Percentiles rank a stretch among this genome's conserved stretches.
Conservation (phyloP, 2,888 invertebrate species). For the Saturnia japonica region DNA sequence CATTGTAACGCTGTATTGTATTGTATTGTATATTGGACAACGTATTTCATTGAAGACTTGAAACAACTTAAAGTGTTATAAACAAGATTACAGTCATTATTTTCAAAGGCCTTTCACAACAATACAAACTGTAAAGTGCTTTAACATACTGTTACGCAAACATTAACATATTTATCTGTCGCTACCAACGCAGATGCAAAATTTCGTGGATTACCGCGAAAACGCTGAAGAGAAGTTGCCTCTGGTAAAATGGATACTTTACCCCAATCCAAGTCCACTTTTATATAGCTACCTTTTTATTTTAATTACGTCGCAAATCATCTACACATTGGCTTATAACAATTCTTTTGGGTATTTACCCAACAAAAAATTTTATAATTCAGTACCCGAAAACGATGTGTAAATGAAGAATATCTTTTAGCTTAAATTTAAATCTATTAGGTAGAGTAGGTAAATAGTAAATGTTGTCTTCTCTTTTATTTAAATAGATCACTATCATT, state of each 20-base stretch:
- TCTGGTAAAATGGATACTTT: slow-evolving; percentile 87
- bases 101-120: slow-evolving; percentile 9
- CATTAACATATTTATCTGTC: slow-evolving; percentile 76
- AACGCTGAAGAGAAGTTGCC: slow-evolving; percentile 95
- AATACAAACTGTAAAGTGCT: slow-evolving; percentile 30
- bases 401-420: slow-evolving; percentile 38
- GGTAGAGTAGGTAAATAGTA: slow-evolving; percentile 23
- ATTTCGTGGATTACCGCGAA: slow-evolving; percentile 95
- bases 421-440: slow-evolving; percentile 33
- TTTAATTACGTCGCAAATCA: slow-evolving; percentile 36
- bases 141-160: slow-evolving; percentile 46
- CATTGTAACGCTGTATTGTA: no score
- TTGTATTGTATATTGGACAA: background rate
- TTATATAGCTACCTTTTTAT: slow-evolving; percentile 56
- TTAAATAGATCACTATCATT: slow-evolving; percentile 22
- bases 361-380: background rate
- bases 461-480: slow-evolving; percentile 25
- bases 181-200: slow-evolving; percentile 86
- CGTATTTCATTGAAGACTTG: background rate
- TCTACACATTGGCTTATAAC: slow-evolving; percentile 26
- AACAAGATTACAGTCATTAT: slow-evolving; percentile 3
- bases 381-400: slow-evolving; percentile 28
- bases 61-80: background rate
- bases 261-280: slow-evolving; percentile 70
- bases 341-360: background rate